These are phyloP conservation scores for Pandion haliaetus DNA, from an alignment of 2,113 vertebrate species.

Conservation along the genomic window DNA sequence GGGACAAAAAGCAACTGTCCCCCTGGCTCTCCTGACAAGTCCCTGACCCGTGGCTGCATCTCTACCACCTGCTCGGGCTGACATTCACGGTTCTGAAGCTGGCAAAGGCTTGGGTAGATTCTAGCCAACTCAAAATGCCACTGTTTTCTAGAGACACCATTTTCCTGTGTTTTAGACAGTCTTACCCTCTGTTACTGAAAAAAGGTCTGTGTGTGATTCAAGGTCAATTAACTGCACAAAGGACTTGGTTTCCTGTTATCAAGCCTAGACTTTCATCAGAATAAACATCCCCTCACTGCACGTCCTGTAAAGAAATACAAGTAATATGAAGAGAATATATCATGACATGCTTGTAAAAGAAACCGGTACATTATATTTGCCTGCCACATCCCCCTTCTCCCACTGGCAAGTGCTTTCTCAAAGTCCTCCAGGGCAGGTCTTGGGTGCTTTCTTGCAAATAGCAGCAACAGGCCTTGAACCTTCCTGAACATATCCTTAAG, in stretches of 20 bases:
- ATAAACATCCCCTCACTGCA: constrained; percentile 16
- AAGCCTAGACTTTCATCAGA: constrained; percentile 54
- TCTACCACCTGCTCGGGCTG: constrained; percentile 38
- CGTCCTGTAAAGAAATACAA: constrained; percentile 35
- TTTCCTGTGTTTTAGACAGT: constrained; percentile 41
- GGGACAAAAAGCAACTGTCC: constrained; percentile 39
- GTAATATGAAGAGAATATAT: neutral
- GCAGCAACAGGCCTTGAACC: neutral
- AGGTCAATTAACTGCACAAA: constrained; percentile 45
- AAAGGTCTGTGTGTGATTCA: constrained; percentile 36
- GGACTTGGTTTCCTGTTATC: constrained; percentile 71
- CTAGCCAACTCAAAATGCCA: constrained; percentile 58
- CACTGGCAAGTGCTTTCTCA: neutral
- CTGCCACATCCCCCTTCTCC: neutral
- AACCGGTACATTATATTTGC: neutral
- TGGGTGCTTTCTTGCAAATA: neutral
- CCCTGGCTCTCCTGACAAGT: neutral
- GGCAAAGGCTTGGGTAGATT: constrained; percentile 7
- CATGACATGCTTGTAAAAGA: neutral
- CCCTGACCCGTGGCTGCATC: neutral
- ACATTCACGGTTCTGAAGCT: constrained; percentile 43
- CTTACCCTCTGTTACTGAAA: constrained; percentile 48
- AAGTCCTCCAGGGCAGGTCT: neutral
- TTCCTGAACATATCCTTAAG: neutral
- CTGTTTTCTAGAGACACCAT: constrained; percentile 52